phyloP scores from a whole-genome alignment of 1,140 invertebrate genomes.

The Kradibia gibbosae region DNA sequence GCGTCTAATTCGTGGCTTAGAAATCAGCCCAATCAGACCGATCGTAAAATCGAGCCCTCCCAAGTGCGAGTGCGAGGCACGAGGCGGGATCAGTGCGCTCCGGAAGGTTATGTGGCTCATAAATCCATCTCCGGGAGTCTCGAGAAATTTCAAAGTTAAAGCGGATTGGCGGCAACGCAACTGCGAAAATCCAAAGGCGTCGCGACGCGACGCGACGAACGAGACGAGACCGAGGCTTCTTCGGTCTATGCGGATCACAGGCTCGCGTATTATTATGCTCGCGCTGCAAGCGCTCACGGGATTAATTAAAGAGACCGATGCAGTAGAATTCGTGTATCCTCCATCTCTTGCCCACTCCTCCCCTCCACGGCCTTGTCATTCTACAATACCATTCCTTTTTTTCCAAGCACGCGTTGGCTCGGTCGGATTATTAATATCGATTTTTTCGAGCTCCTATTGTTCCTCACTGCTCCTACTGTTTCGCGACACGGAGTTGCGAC shows the following conservation, averaged over 20 bases:
- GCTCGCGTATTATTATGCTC: constrained; percentile 57
- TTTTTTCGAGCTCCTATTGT: constrained; percentile 54
- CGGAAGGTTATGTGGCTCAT: constrained; percentile 40
- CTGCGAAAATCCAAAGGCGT: constrained; percentile 47
- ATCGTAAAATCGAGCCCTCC: not conserved
- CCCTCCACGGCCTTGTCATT: not conserved
- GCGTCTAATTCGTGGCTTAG: not conserved
- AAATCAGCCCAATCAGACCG: not conserved
- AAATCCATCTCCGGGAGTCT: constrained; percentile 44
- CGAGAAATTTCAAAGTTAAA: not conserved
- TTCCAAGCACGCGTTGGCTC: not conserved
- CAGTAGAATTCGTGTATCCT: not conserved
- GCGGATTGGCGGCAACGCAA: not conserved
- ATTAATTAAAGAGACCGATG: constrained; percentile 67
- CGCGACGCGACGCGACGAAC: not conserved
- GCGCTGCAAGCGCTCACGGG: constrained; percentile 51
- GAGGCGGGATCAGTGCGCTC: not conserved
- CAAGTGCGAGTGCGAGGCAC: too few species aligned
- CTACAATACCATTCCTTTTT: not conserved
- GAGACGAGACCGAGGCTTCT: constrained; percentile 35
- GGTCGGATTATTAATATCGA: not conserved
- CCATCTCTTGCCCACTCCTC: not conserved
- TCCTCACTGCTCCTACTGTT: too few species aligned
- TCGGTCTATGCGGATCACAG: constrained; percentile 53
- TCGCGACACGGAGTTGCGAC: constrained; percentile 34